Percentiles rank a stretch among this genome's conserved stretches.
Evolutionary conservation across 2,113 vertebrate genomes (phyloP).

Genomic region (Otolemur garnettii): DNA sequence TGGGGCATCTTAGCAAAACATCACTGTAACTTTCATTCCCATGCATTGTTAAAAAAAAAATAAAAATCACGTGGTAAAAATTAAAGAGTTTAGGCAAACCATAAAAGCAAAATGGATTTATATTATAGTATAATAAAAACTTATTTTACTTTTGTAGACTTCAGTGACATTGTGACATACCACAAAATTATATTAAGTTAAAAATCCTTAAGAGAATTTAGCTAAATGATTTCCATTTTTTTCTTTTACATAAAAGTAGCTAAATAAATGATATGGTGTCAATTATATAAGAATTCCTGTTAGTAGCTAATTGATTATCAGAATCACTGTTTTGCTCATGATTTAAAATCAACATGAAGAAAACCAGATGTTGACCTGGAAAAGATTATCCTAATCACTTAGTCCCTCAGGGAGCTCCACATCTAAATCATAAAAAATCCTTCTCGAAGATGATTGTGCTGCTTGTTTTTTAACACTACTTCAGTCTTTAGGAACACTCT

Average conservation of each 20-base stretch:
- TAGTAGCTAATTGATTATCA: background rate
- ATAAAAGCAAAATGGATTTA: background rate
- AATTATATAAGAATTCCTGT: background rate
- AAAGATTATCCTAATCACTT: background rate
- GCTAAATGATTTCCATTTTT: background rate
- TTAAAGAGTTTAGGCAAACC: background rate
- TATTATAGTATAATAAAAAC: background rate
- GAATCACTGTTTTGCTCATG: background rate
- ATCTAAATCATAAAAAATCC: background rate
- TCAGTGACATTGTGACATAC: background rate
- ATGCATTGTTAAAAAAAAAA: background rate
- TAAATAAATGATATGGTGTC: background rate
- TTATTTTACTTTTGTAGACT: background rate
- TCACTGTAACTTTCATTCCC: background rate
- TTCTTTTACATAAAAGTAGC: background rate
- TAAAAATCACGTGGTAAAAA: background rate
- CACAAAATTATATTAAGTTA: background rate
- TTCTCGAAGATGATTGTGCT: background rate
- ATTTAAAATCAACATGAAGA: constrained; percentile 6
- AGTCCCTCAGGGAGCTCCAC: background rate
- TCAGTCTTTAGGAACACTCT: background rate
- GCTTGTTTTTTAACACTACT: background rate
- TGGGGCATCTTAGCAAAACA: background rate
- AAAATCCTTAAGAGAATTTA: background rate
- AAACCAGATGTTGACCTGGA: background rate